phyloP scores from a whole-genome alignment of 1,140 invertebrate genomes.

The Pygmarrhopalites habei region DNA sequence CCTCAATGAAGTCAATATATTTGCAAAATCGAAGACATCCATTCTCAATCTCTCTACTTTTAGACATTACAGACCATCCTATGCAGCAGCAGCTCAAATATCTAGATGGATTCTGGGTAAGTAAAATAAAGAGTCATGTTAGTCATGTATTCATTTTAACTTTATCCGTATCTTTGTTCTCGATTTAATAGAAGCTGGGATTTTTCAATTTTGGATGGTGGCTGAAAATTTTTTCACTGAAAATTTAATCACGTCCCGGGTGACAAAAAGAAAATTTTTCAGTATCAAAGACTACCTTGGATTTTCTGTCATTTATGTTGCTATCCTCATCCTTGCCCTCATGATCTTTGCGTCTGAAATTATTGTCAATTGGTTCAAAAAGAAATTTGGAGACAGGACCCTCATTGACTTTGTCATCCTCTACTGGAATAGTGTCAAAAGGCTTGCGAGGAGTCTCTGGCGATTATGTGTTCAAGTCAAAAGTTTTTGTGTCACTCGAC shows the following conservation, averaged over 20 bases:
- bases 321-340: constrained; percentile 3
- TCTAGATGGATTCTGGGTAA: constrained; percentile 28
- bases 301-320: constrained; percentile 15
- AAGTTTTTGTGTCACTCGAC: neutral
- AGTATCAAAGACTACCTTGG: constrained; percentile 27
- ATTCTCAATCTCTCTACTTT: neutral
- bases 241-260: neutral
- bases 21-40: constrained; percentile 15
- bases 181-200: constrained; percentile 29
- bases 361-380: neutral
- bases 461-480: neutral
- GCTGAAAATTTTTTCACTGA: constrained; percentile 28
- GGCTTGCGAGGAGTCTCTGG: neutral
- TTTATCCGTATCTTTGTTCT: too few relatives aligned
- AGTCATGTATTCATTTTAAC: too few relatives aligned
- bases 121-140: too few relatives aligned
- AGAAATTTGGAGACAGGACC: neutral
- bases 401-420: neutral
- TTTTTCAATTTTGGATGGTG: constrained; percentile 29
- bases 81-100: constrained; percentile 8
- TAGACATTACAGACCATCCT: neutral
- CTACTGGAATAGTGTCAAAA: neutral
- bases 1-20: constrained; percentile 14
- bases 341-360: constrained; percentile 9
- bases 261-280: constrained; percentile 16